Conservation (phyloP, 2,113 vertebrate species). For the Gavialis gangeticus region DNA sequence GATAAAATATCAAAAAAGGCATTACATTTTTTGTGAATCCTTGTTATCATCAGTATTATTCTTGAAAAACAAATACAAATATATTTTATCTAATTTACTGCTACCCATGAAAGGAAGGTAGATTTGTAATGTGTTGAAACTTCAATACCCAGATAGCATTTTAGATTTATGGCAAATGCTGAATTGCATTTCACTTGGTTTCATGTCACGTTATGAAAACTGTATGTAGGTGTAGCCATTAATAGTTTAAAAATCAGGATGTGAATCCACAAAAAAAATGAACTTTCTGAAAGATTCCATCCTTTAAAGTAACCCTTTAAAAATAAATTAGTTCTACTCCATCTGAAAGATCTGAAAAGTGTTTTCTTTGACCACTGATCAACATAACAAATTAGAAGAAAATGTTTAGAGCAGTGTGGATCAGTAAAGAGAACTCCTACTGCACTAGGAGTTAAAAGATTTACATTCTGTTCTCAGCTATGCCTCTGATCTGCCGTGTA, state of each 20-base stretch:
- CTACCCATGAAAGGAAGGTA: too few relatives aligned
- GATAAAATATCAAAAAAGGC: neutral
- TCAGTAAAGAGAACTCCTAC: neutral
- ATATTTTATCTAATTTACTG: too few relatives aligned
- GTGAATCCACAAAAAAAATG: neutral
- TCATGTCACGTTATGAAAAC: too few relatives aligned
- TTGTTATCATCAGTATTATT: neutral
- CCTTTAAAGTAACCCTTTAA: neutral
- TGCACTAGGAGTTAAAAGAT: neutral
- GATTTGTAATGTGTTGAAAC: too few relatives aligned
- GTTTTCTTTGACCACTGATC: neutral
- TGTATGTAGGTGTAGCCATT: neutral
- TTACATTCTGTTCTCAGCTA: neutral
- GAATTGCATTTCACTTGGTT: too few relatives aligned
- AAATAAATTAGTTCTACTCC: too few relatives aligned
- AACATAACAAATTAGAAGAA: neutral
- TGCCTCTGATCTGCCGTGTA: neutral
- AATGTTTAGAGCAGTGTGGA: neutral
- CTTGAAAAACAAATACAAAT: neutral
- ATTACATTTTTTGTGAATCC: neutral
- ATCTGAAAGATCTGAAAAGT: neutral
- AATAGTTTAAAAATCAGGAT: neutral
- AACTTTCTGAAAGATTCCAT: neutral
- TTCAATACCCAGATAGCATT: too few relatives aligned
- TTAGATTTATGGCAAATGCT: too few relatives aligned